These are phyloP conservation scores for Rhyacophila evoluta DNA, from an alignment of 2,888 invertebrate genomes.

Conservation along the genomic window DNA sequence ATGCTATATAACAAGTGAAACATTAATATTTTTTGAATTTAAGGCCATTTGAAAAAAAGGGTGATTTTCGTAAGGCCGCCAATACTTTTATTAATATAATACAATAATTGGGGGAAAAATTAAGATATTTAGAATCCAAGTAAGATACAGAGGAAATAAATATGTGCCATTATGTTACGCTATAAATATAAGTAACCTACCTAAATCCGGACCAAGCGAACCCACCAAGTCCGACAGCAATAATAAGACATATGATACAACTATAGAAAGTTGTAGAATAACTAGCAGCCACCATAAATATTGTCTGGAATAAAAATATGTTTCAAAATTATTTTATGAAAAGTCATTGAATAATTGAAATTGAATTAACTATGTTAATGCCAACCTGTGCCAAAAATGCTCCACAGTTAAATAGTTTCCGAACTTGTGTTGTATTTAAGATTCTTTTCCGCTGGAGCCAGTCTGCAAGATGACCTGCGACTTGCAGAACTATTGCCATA, in stretches of 20 bases:
- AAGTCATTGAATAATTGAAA: too few relatives aligned
- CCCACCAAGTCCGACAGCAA: constrained; percentile 91
- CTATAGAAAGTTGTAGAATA: constrained; percentile 76
- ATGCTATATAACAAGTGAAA: too few relatives aligned
- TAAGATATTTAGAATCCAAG: too few relatives aligned
- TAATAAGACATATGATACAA: constrained; percentile 84
- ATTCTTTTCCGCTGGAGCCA: constrained; percentile 75
- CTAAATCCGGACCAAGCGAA: constrained; percentile 95
- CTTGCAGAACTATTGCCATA: constrained; percentile 85
- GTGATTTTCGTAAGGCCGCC: too few relatives aligned
- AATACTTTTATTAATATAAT: too few relatives aligned
- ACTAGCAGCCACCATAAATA: constrained; percentile 88
- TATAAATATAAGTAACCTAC: constrained; percentile 62
- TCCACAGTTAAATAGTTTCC: constrained; percentile 68
- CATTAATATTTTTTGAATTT: too few relatives aligned
- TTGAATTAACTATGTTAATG: too few relatives aligned
- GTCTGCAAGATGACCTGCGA: constrained; percentile 88
- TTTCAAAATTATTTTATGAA: too few relatives aligned
- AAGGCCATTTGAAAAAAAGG: too few relatives aligned
- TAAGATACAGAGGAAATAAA: neutral
- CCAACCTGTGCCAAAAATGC: constrained; percentile 66
- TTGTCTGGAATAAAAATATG: constrained; percentile 76
- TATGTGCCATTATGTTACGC: neutral
- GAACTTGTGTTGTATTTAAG: constrained; percentile 80
- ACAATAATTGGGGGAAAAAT: too few relatives aligned